Evolutionary conservation across 2,113 vertebrate genomes (phyloP), one percentile per base, ranked within the genome.

Genomic region (Oncorhynchus kisutch): DNA sequence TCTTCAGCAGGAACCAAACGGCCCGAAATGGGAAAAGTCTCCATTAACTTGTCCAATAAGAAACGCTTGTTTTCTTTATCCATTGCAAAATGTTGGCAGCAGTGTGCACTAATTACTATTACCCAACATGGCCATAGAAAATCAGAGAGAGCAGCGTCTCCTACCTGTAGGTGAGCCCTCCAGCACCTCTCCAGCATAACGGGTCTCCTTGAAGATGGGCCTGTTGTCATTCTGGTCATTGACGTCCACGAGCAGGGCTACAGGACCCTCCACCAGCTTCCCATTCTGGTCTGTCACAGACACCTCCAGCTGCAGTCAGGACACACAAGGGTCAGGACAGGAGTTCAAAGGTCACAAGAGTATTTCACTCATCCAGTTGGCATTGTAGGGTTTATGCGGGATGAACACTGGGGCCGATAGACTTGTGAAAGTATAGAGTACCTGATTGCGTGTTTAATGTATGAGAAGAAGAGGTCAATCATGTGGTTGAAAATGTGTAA

Each of bases 171-270:
- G 95, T 1, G 98, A 99, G 0, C 96, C 97, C 74, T 99, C 98
- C 76, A 97, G 95, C 81, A 99, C 95, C 0, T 98, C 96, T 2
- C 97, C 97, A 0, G 96, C 0, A 2, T 99, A 99, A 5, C 95
- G 96, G 0, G 93, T 94, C 85, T 99, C 97, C 72, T 89, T 95
- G 84, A 99, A 99, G 90, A 96, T 93, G 0, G 98, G 98, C 45
- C 96, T 91, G 90, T 99, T 99, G 89, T 99, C 98, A 34, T 99
- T 99, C 82, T 99, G 98, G 87, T 99, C 97, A 6, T 99, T 99
- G 75, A 99, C 94, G 0, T 85, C 87, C 81, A 99, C 86, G 29
- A 94, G 91, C 34, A 99, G 88, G 6, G 87, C 86, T 2, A 93
- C 94, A 0, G 97, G 97, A 0, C 95, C 96, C 16, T 99, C 98